Evolutionary conservation across 2,797 vertebrate species (phyloP).

Genomic region (Amazona ochrocephala): DNA sequence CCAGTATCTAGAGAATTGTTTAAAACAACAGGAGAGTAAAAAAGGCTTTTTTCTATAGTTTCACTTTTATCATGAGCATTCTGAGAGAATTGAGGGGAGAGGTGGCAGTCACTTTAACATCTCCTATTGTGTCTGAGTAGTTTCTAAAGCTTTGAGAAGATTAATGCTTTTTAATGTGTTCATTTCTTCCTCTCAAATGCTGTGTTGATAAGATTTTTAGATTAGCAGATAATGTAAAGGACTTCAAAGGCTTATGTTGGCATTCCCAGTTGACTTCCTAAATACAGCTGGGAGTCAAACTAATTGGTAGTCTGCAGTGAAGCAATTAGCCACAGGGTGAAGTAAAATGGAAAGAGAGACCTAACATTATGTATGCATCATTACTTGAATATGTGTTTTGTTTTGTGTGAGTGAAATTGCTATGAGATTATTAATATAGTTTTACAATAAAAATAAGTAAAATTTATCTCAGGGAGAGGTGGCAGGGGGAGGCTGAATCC

Average conservation of each 20-base stretch:
- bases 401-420: background rate
- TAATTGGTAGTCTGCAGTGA: slow-evolving; percentile 25
- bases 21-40: background rate
- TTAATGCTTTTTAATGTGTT: slow-evolving; percentile 20
- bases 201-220: slow-evolving; percentile 25
- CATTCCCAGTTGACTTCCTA: slow-evolving; percentile 15
- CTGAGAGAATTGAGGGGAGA: background rate
- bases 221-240: slow-evolving; percentile 44
- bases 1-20: background rate
- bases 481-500: background rate
- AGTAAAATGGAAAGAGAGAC: slow-evolving; percentile 29
- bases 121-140: background rate
- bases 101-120: background rate
- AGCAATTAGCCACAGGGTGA: slow-evolving; percentile 39
- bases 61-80: background rate
- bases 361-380: background rate
- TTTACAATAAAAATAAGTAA: background rate
- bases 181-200: slow-evolving; percentile 12
- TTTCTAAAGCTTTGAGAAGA: background rate
- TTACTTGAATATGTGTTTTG: slow-evolving; percentile 16
- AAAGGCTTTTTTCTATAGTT: background rate
- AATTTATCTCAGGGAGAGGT: background rate
- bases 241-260: slow-evolving; percentile 38
- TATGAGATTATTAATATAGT: background rate
- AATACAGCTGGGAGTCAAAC: slow-evolving; percentile 42